Evolutionary conservation across 2,888 invertebrate species (phyloP), one percentile per base, ranked within the genome.

Genomic region (Caenorhabditis japonica): DNA sequence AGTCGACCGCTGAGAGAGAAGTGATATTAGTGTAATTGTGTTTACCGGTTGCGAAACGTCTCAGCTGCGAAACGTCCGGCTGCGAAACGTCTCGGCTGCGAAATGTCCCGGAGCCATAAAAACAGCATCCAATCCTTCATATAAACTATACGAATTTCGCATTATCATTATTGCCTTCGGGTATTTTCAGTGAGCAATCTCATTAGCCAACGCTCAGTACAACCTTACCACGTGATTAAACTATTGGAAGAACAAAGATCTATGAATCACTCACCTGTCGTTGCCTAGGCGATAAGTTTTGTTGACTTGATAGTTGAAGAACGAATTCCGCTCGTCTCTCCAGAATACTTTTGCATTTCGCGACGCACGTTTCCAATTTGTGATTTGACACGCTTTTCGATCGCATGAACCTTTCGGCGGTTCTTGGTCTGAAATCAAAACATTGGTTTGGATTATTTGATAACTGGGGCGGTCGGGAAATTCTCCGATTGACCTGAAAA

Each of bases 281-380:
- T 30, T 36, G 10, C n/a, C 70, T 60, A 84, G 15, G 83, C 84
- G 69, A 89, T 88, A 55, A 97, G 91, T 90, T 94, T 94, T 83
- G 94, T 92, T 87, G 96, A 93, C 90, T 95, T 94, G 85, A 92
- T 92, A 52, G 95, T 92, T 85, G 92, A 91, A 25, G 93, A 91
- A 87, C 95, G 94, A 85, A 99, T 97, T 80, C 97, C 97, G 55
- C 94, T 94, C 52, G 93, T 90, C 90, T 99, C 97, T 62, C 97
- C 97, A 66, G 91, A 92, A 88, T 99, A 99, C 76, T 93, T 91
- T 30, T 90, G 90, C 4, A 92, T 86, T 89, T 97, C 96, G 71
- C 91, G 93, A 76, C 94, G 91, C 2, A 93, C 92, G 36, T 64
- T 62, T 58, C 75, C 79, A n/a, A 79, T 60, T 44, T 79, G 79